phyloP scores from a whole-genome alignment of 2,888 invertebrate genomes.

The Cantharis nigra region DNA sequence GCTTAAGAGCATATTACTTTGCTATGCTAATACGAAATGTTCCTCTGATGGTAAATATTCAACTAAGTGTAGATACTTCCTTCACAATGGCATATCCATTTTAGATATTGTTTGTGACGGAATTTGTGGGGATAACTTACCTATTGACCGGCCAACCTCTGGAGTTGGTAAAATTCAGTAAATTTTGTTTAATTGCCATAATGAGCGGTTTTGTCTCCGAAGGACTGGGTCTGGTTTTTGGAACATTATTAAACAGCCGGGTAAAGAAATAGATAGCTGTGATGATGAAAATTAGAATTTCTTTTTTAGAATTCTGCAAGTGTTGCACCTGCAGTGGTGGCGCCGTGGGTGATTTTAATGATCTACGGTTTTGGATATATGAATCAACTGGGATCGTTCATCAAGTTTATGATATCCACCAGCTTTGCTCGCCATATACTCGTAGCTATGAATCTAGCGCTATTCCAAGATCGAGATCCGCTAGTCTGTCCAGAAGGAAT shows the following conservation, averaged over 20 bases:
- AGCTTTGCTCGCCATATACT: background rate
- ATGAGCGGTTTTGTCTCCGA: slow-evolving; percentile 71
- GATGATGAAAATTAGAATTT: slow-evolving; percentile 6
- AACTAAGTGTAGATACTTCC: no score
- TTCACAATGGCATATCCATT: slow-evolving; percentile 22
- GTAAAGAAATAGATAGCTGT: slow-evolving; percentile 52
- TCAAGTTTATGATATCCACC: background rate
- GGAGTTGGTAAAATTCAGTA: slow-evolving; percentile 64
- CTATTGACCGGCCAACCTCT: slow-evolving; percentile 69
- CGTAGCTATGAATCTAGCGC: background rate
- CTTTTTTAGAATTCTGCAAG: slow-evolving; percentile 65
- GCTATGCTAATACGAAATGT: slow-evolving; percentile 63
- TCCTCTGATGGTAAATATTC: slow-evolving; percentile 49
- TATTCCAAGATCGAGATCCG: slow-evolving; percentile 1
- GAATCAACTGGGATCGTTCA: background rate
- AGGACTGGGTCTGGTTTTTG: slow-evolving; percentile 73
- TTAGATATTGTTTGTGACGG: slow-evolving; percentile 58
- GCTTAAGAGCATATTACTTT: slow-evolving; percentile 66
- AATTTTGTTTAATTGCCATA: slow-evolving; percentile 63
- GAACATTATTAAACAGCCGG: slow-evolving; percentile 63
- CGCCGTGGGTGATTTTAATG: slow-evolving; percentile 62
- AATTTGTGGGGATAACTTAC: slow-evolving; percentile 61
- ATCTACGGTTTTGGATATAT: slow-evolving; percentile 67
- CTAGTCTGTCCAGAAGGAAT: slow-evolving; percentile 11
- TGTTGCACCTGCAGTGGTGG: slow-evolving; percentile 61